These are phyloP conservation scores for Ptilonorhynchus violaceus DNA, from an alignment of 2,113 vertebrate species.

Conservation along the genomic window DNA sequence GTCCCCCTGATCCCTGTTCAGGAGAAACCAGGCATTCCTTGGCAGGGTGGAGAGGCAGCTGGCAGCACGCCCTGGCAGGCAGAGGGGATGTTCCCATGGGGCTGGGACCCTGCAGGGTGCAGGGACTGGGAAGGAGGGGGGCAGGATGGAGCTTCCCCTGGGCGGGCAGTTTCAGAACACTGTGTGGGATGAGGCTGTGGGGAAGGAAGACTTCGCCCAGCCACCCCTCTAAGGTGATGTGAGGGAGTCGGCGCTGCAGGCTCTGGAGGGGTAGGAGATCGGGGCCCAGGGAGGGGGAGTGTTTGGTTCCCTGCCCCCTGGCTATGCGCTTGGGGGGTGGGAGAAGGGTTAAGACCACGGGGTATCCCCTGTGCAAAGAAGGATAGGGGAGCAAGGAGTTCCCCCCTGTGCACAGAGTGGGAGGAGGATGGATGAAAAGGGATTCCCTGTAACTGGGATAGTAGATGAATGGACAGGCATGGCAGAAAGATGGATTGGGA, in stretches of 20 bases:
- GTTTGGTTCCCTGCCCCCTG: neutral
- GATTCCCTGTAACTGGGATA: neutral
- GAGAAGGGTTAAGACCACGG: neutral
- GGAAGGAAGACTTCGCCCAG: constrained; percentile 27
- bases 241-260: neutral
- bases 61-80: neutral
- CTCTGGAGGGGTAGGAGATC: constrained; percentile 32
- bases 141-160: constrained; percentile 41
- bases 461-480: neutral
- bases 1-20: neutral
- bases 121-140: neutral
- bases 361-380: neutral
- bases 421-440: neutral
- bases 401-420: no score
- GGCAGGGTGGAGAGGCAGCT: neutral
- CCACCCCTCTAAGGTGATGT: neutral
- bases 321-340: neutral
- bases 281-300: neutral
- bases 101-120: neutral
- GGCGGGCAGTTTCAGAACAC: constrained; percentile 1
- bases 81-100: neutral
- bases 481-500: neutral
- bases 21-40: neutral
- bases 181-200: constrained; percentile 46
- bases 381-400: neutral